phyloP scores from a whole-genome alignment of 2,888 invertebrate species.

The Cistogaster globosa region DNA sequence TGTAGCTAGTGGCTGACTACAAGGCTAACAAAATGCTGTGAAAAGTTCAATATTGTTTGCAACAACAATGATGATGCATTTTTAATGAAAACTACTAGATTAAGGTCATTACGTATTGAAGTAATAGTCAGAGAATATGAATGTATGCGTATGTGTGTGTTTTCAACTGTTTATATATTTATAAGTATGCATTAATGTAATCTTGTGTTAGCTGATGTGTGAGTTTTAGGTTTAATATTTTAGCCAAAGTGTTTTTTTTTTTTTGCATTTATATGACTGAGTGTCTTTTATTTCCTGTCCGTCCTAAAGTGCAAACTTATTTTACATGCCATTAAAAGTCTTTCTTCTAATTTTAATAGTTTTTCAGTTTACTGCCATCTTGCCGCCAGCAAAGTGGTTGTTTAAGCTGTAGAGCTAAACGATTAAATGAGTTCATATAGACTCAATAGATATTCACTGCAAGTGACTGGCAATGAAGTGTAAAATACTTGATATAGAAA shows the following conservation, averaged over 20 bases:
- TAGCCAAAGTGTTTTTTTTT: slow-evolving; percentile 30
- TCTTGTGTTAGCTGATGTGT: slow-evolving; percentile 21
- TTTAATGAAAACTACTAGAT: slow-evolving; percentile 66
- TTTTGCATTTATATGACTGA: slow-evolving; percentile 4
- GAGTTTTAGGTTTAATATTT: slow-evolving; percentile 24
- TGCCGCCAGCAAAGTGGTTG: slow-evolving; percentile 5
- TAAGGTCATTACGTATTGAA: slow-evolving; percentile 63
- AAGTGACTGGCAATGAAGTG: slow-evolving; percentile 50
- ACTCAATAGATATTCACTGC: slow-evolving; percentile 48
- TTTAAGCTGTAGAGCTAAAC: background rate
- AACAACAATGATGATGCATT: slow-evolving; percentile 66
- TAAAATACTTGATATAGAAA: slow-evolving; percentile 41
- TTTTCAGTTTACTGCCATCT: slow-evolving; percentile 7
- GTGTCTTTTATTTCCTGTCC: background rate
- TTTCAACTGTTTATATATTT: background rate
- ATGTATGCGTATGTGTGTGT: slow-evolving; percentile 8
- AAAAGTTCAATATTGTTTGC: slow-evolving; percentile 65
- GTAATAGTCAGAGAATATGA: background rate
- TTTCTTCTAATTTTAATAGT: slow-evolving; percentile 34
- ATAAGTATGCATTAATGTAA: slow-evolving; percentile 9
- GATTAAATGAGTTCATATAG: slow-evolving; percentile 55
- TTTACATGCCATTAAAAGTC: slow-evolving; percentile 14
- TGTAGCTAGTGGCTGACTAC: background rate
- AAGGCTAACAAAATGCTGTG: background rate
- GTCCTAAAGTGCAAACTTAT: no score